A percentile compares a stretch with the other conserved stretches of the same genome.
These are phyloP conservation scores for Geophilus truncorum DNA, from an alignment of 2,888 invertebrate genomes.

Conservation along the genomic window DNA sequence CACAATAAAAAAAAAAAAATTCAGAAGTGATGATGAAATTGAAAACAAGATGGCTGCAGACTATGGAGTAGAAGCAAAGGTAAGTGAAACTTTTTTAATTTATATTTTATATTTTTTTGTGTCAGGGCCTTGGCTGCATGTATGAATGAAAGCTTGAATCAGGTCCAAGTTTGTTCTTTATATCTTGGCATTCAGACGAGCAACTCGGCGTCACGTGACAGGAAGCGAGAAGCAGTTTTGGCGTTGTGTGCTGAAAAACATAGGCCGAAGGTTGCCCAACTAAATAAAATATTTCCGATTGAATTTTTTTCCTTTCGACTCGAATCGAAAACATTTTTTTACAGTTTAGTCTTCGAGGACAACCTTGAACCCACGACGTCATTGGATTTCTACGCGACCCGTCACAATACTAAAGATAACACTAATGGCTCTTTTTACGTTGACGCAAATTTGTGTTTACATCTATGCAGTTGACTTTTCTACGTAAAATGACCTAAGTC, in stretches of 20 bases:
- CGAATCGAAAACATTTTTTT: neutral
- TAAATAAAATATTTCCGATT: neutral
- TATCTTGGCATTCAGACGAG: neutral
- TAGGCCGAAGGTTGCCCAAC: neutral
- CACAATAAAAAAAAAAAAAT: no score
- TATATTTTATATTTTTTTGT: no score
- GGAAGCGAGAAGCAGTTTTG: neutral
- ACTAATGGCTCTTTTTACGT: no score
- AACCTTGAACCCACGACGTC: no score
- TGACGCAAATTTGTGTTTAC: no score
- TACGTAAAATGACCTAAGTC: no score
- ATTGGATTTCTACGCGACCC: no score
- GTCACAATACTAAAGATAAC: no score
- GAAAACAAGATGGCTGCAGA: neutral
- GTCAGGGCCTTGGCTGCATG: conserved; percentile 4
- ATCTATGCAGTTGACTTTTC: no score
- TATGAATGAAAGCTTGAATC: conserved; percentile 10
- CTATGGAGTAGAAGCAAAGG: neutral
- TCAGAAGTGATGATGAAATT: no score
- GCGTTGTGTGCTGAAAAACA: neutral
- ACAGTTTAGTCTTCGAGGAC: no score
- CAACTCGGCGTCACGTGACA: neutral
- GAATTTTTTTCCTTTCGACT: neutral
- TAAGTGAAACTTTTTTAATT: neutral
- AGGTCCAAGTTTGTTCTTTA: neutral